Evolutionary conservation across 2,888 invertebrate genomes (phyloP).

Genomic region (Entomobrya multifasciata): DNA sequence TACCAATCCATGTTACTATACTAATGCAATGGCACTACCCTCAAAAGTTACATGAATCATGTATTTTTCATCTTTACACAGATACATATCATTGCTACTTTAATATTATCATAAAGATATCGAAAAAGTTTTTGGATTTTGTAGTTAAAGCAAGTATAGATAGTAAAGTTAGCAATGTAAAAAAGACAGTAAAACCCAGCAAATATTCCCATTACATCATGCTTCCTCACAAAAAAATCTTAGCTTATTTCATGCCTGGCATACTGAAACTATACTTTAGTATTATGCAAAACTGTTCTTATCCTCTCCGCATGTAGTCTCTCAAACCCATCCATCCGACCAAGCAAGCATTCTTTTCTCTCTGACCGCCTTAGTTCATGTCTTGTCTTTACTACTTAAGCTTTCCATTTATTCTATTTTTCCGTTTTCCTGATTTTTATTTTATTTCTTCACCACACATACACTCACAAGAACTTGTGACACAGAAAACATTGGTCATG

Average conservation of each 20-base stretch:
- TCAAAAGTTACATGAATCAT: no score
- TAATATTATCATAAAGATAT: no score
- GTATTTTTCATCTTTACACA: no score
- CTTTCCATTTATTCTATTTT: conserved; percentile 44
- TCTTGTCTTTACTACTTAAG: conserved; percentile 25
- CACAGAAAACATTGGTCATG: conserved; percentile 59
- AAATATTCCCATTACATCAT: conserved; percentile 15
- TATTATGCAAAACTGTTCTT: conserved; percentile 43
- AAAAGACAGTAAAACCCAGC: background rate
- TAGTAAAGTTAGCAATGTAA: background rate
- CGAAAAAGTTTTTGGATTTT: no score
- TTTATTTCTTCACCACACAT: conserved; percentile 24
- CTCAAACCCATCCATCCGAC: background rate
- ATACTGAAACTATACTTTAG: conserved; percentile 36
- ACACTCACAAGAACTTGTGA: background rate
- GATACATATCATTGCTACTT: no score
- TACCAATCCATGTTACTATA: no score
- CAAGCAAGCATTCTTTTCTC: background rate
- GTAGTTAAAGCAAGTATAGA: no score
- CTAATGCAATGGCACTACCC: no score
- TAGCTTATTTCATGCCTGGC: conserved; percentile 20
- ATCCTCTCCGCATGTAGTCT: no score
- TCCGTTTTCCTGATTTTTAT: conserved; percentile 31
- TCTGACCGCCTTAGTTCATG: conserved; percentile 41
- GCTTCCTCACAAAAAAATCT: background rate